Base-by-base conservation (phyloP, 2,888 invertebrate genomes). In the Scelioninae gen. 1 region DNA sequence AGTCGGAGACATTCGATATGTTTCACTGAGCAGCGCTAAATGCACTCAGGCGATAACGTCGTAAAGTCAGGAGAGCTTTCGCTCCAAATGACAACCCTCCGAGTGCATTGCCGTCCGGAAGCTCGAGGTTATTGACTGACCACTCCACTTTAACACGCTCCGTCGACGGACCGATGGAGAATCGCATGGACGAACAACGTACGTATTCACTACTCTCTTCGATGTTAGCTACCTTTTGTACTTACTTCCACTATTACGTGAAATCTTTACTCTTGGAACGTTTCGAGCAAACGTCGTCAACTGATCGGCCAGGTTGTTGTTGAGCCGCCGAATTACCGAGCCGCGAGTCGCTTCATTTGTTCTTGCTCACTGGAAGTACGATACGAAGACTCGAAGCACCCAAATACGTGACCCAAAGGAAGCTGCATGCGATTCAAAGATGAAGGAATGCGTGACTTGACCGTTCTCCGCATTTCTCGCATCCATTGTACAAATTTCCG, bases 101-200 rank as follows among this genome's bases (percentile, higher is more conserved):
- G 87, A 90, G 90, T 88, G 88, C 89, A 89, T 86, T 88, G 88
- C 83, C 85, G 87, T 86, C 87, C 90, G 90, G 87, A 89, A 90
- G 88, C 89, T 90, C 88, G 85, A 86, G 88, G 89, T 90, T 90
- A 91, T 91, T 91, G 91, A 91, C 91, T 91, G 89, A 89, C 89
- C 90, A 91, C 90, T 91, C 90, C 86, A 89, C 88, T 89, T 88
- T 87, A 86, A 84, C 83, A 86, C 86, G 86, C 72, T 77, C 62
- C 80, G 85, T 85, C 85, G 65, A 75, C 84, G 80, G 85, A 86
- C 86, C 83, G 84, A 83, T 76, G 78, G 72, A 77, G 83, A 84
- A 78, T 72, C 76, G 71, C 66, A 49, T 47, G 76, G 68, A 76
- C 72, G 75, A 83, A 65, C 75, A 79, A 71, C 78, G 45, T 58